Evolutionary conservation across 2,888 invertebrate genomes (phyloP).

Genomic region (Drosophila planitibia): DNA sequence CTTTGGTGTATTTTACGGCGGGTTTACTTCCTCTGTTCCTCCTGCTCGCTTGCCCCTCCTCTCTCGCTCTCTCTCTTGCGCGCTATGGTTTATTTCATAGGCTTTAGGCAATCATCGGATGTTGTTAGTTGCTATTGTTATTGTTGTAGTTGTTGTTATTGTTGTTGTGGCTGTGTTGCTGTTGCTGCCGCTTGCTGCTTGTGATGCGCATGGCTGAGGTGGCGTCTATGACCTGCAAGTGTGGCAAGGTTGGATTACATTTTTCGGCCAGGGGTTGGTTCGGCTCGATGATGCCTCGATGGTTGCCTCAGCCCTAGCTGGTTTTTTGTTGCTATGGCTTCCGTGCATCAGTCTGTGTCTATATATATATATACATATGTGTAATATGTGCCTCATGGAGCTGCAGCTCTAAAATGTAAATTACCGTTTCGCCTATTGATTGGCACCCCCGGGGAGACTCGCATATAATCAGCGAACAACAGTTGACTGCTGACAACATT

Average conservation of each 20-base stretch:
- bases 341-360: conserved; percentile 21
- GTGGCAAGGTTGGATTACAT: conserved; percentile 61
- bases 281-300: not conserved
- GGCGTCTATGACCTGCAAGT: conserved; percentile 74
- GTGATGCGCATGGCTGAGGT: conserved; percentile 60
- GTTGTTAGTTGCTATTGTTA: conserved; percentile 29
- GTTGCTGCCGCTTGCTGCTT: conserved; percentile 51
- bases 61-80: conserved; percentile 2
- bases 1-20: conserved; percentile 33
- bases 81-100: conserved; percentile 2
- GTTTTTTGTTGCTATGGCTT: conserved; percentile 50
- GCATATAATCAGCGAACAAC: not conserved
- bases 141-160: conserved; percentile 19
- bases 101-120: conserved; percentile 69
- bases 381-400: conserved; percentile 13
- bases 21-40: conserved; percentile 3
- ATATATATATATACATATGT: not conserved
- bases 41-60: not conserved
- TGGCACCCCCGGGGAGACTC: conserved; percentile 14
- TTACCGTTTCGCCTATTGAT: conserved; percentile 65
- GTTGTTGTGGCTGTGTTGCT: conserved; percentile 41
- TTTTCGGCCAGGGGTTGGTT: conserved; percentile 17
- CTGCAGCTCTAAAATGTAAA: conserved; percentile 59
- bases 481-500: conserved; percentile 4
- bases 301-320: conserved; percentile 13